Base-by-base conservation (phyloP, 2,113 vertebrate species). In the Plecotus auritus region DNA sequence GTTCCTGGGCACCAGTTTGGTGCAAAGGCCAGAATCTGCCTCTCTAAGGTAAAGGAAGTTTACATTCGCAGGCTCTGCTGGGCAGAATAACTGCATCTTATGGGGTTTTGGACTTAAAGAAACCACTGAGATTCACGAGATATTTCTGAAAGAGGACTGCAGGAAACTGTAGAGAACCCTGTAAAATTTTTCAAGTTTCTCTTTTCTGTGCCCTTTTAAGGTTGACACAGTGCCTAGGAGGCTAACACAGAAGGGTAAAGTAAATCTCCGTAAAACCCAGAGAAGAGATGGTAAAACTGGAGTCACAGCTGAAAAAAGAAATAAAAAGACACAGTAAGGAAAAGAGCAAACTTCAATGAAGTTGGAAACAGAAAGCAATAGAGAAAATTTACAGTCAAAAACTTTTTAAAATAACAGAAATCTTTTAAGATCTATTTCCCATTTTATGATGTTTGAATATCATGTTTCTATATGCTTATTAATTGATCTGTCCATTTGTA, bases 181-280 rank as follows among this genome's bases (percentile, higher is more conserved):
- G 16, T 18, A 51, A 72, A 42, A 51, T 32, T 13, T 14, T 23
- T 11, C 61, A 37, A 1, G 4, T 45, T 26, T 0, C 97, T 95
- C 97, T 97, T 95, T 96, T 96, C 87, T 93, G 98, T 98, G 96
- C 96, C 93, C 93, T 97, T 67, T 93, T 93, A 95, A 95, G 90
- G 96, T 14, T 90, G 91, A 87, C 47, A 0, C 35, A 1, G 97
- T 99, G 98, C 98, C 98, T 98, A 98, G 98, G 98, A 98, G 99
- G 98, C 98, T 97, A 98, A 98, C 51, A 98, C 97, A 93, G 61
- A 64, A 32, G 61, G 13, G 61, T 64, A 64, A 64, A 64, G 30
- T 64, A 32, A 64, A 32, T 64, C 5, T 30, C 28, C 61, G 32
- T 64, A 64, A 30, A 64, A 64, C 12, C 28, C 61, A 32, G 61